Evolutionary conservation across 92 coral and sea anemone genomes (phyloP).

Genomic region (Heliopora coerulea): DNA sequence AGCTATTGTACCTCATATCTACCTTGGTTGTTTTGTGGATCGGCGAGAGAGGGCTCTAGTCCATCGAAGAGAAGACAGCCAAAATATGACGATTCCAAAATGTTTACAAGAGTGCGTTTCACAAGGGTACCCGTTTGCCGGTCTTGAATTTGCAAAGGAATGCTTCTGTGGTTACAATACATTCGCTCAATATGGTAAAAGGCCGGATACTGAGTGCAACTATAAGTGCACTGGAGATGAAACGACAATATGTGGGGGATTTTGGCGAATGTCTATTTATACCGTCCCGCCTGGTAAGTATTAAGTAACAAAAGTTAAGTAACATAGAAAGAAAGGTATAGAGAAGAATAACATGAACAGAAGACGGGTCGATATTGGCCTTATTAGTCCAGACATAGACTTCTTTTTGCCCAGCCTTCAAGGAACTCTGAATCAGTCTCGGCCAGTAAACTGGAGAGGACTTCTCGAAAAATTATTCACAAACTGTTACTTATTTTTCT

Average conservation of each 20-base stretch:
- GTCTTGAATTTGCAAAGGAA: not conserved
- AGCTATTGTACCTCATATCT: not conserved
- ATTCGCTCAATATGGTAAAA: not conserved
- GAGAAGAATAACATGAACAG: no score
- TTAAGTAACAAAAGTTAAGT: no score
- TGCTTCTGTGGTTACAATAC: not conserved
- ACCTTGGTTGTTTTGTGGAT: not conserved
- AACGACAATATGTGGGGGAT: not conserved
- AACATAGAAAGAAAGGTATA: no score
- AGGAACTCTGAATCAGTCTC: no score
- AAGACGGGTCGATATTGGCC: no score
- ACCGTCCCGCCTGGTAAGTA: constrained; percentile 1
- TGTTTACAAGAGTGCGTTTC: not conserved
- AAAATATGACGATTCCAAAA: not conserved
- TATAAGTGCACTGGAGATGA: not conserved
- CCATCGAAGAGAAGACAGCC: not conserved
- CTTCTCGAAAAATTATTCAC: no score
- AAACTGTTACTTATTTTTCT: no score
- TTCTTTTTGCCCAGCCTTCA: no score
- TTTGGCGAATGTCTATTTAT: not conserved
- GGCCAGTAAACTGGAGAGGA: no score
- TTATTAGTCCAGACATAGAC: no score
- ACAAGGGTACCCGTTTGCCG: not conserved
- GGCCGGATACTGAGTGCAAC: not conserved
- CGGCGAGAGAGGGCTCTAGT: not conserved